Evolutionary conservation across 1,140 invertebrate genomes (phyloP), one percentile per base, ranked within the genome.

Genomic region (Tribolium madens): DNA sequence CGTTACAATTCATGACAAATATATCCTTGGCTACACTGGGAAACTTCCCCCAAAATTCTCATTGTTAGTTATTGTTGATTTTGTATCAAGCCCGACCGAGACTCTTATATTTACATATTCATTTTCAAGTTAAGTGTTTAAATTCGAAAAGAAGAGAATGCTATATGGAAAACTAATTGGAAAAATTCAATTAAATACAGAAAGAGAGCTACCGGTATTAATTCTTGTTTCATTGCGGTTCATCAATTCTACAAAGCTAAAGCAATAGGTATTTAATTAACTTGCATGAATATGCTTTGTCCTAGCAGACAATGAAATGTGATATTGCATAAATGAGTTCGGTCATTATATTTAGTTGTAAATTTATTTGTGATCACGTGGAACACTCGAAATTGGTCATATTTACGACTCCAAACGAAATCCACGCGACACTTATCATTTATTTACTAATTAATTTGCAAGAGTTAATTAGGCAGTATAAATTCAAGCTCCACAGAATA

Each of bases 271-370:
- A 72, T 72, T 72, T 52, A 72, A 72, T 72, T 72, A 72, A 72
- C 70, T 72, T 33, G 70, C 50, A 52, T 50, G 70, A 72, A 72
- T 72, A 72, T 72, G 70, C 70, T 72, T 72, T 72, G 70, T 72
- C 50, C 50, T 31, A 9, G 26, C 26, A 64, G 26, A 64, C 57
- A 64, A 64, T 64, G 26, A 31, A 64, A 33, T 64, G 17, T 26
- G 57, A 64, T 64, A 64, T 33, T 26, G 21, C 14, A 64, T 64
- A 64, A 31, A 64, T 64, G 57, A 64, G 36, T 64, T 42, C 14
- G 12, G 57, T 33, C 57, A 64, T 64, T 64, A 26, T 26, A 64
- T 64, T 64, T 33, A 33, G 26, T 33, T 33, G 21, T 33, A 64
- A 64, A 64, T 64, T 64, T 64, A 64, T 64, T 64, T 33, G n/a